Evolutionary conservation across 23 tunicate species (phyloP).

Genomic region (Trididemnum nubilum): DNA sequence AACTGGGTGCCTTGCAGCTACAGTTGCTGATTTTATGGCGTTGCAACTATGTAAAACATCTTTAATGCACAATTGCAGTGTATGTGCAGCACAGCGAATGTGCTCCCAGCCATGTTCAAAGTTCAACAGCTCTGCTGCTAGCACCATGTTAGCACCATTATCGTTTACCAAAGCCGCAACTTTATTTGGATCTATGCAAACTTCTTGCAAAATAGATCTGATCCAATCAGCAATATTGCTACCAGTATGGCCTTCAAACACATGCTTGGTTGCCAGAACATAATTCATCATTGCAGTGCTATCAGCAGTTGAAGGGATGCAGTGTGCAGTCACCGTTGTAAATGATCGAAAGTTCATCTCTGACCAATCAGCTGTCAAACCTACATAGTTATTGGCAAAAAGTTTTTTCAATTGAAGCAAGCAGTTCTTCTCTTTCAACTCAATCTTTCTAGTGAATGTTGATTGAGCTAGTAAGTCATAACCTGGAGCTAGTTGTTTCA

Average conservation of each 20-base stretch:
- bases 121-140: background rate
- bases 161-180: background rate
- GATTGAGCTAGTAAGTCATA: background rate
- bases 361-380: background rate
- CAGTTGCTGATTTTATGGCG: too few relatives aligned
- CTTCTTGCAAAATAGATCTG: background rate
- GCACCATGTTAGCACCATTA: constrained; percentile 9
- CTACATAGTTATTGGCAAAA: background rate
- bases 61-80: constrained; percentile 13
- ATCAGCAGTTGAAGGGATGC: background rate
- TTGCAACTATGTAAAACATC: too few relatives aligned
- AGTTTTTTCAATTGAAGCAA: background rate
- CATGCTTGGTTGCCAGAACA: constrained; percentile 20
- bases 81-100: constrained; percentile 9
- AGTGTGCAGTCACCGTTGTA: background rate
- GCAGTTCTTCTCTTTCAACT: too few relatives aligned
- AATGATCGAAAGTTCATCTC: background rate
- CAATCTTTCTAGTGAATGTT: background rate
- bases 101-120: background rate
- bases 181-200: background rate
- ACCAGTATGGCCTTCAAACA: background rate
- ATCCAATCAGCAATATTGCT: background rate
- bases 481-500: background rate
- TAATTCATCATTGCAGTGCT: background rate
- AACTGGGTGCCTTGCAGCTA: too few relatives aligned